Percentiles rank a stretch among this genome's conserved stretches.
These are phyloP conservation scores for Geococcyx californianus DNA, from an alignment of 2,113 vertebrate genomes.

Conservation along the genomic window DNA sequence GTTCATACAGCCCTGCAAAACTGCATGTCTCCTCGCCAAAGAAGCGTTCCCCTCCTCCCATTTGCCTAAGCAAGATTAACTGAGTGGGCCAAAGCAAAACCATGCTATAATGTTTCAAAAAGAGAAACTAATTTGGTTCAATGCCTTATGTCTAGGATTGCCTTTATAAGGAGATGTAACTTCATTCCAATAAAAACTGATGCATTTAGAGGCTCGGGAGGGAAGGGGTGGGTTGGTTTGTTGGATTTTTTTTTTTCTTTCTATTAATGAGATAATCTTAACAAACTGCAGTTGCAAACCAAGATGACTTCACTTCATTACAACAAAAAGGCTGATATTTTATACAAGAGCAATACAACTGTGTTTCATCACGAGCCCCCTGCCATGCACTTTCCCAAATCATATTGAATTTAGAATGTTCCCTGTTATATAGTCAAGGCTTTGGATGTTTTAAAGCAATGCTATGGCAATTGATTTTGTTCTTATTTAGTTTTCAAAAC, in stretches of 20 bases:
- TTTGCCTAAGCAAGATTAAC: not conserved
- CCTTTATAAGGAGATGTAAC: not conserved
- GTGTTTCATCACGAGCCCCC: not conserved
- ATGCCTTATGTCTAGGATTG: not conserved
- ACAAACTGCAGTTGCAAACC: constrained; percentile 1
- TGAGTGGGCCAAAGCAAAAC: not conserved
- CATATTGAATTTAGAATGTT: not conserved
- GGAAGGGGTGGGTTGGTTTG: too few species aligned
- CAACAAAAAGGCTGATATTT: not conserved
- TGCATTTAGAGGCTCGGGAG: not conserved
- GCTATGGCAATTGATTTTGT: not conserved
- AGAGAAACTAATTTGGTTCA: not conserved
- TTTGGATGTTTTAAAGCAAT: not conserved
- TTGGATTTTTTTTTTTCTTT: too few species aligned
- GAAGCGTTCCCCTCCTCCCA: rapidly evolving
- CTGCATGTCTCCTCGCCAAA: not conserved
- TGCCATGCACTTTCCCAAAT: not conserved
- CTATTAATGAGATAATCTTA: not conserved
- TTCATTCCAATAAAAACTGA: not conserved
- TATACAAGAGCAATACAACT: not conserved
- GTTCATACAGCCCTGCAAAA: not conserved
- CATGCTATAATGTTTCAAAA: not conserved
- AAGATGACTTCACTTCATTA: not conserved
- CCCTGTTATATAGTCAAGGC: not conserved
- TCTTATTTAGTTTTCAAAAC: not conserved